A percentile compares a stretch with the other conserved stretches of the same genome.
Conservation (phyloP, 2,888 invertebrate genomes). For the Phorcus lineatus region DNA sequence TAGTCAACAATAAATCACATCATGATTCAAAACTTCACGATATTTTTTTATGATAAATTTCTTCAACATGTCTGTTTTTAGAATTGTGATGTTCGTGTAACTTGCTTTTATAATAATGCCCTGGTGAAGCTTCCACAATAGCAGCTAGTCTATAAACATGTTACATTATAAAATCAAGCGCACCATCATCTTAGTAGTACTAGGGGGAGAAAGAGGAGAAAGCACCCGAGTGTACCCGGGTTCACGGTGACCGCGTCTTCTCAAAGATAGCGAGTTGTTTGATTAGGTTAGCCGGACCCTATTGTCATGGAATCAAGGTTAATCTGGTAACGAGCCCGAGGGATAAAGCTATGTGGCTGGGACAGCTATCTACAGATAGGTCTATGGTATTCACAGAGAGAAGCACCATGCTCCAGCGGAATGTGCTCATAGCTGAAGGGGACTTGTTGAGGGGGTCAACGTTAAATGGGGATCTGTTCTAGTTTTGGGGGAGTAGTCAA, state of each 20-base stretch:
- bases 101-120: no score
- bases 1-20: no score
- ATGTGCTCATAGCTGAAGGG: neutral
- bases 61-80: no score
- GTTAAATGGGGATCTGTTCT: neutral
- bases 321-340: slow-evolving; percentile 2
- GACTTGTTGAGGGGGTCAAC: neutral
- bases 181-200: no score
- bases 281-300: slow-evolving; percentile 8
- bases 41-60: no score
- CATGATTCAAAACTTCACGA: no score
- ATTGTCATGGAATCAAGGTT: neutral
- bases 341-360: neutral
- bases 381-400: neutral
- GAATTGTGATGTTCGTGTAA: no score
- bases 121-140: no score
- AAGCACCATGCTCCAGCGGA: neutral
- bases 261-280: neutral
- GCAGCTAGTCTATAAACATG: no score
- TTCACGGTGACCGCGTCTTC: neutral
- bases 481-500: neutral
- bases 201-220: no score
- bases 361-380: neutral
- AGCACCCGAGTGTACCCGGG: neutral
- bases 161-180: no score